Evolutionary conservation across 2,888 invertebrate genomes (phyloP).

Genomic region (Lamellibrachia columna): DNA sequence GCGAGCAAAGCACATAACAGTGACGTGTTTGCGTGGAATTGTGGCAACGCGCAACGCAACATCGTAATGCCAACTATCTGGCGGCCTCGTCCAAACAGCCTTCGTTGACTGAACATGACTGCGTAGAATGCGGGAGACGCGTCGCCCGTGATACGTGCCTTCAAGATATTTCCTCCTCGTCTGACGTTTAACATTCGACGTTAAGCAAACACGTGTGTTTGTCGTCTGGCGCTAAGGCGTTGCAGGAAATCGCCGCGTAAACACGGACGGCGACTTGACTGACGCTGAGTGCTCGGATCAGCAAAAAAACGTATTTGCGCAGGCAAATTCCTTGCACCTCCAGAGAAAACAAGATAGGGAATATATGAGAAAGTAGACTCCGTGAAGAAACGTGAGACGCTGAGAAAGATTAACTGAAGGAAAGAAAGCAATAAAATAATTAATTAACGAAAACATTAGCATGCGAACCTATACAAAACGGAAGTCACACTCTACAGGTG

Average conservation of each 20-base stretch:
- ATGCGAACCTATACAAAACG: background rate
- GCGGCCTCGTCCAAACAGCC: background rate
- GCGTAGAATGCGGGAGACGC: background rate
- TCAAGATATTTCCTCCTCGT: background rate
- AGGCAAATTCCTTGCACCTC: background rate
- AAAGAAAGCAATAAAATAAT: background rate
- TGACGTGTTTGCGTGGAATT: background rate
- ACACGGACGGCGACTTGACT: background rate
- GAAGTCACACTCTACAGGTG: background rate
- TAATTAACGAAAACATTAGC: background rate
- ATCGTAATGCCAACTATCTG: background rate
- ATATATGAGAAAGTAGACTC: background rate
- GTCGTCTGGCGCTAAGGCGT: background rate
- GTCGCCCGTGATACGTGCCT: background rate
- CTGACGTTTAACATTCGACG: background rate
- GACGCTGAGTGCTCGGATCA: background rate
- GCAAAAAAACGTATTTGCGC: background rate
- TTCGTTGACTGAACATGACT: background rate
- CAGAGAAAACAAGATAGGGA: background rate
- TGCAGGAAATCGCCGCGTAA: background rate
- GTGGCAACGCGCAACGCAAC: background rate
- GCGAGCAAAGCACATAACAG: background rate
- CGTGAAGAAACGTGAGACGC: background rate
- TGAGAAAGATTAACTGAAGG: background rate
- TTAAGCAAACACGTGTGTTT: background rate